Base-by-base conservation (phyloP, 1,140 invertebrate genomes). In the Nephotettix cincticeps region DNA sequence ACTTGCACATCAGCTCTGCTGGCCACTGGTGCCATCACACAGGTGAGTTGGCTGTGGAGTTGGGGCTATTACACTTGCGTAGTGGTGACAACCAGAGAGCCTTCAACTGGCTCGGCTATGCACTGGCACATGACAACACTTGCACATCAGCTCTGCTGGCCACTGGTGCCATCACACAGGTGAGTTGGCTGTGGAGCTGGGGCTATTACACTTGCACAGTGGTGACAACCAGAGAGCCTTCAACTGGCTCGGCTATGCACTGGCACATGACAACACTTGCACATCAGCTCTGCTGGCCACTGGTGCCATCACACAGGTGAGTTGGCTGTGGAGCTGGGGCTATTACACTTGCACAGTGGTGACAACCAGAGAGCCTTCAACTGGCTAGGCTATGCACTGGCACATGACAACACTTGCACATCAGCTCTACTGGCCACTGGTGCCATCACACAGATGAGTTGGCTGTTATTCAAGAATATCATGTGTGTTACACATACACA, bases 291-390 rank as follows among this genome's bases (percentile, higher is more conserved):
- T 95, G 21, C 79, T 96, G 64, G 93, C 93, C 54, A 87, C 92
- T 51, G 93, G 92, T 25, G 91, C 90, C 72, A 91, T 97, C 80
- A 90, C 95, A 78, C 94, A 95, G 85, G 91, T 90, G 88, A 93
- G 23, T 81, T 94, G 29, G 82, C 93, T 32, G 89, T 89, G 9
- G 90, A 90, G 78, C 83, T 95, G 21, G 94, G 94, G 14, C 82
- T 94, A 0, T 76, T 95, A 13, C 94, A 93, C 77, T 85, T 96
- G 77, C 86, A 90, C 84, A 82, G 87, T 65, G 90, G 91, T 19
- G 89, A 93, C 75, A 87, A 85, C 64, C 89, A 93, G 76, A 87
- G 89, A 72, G 93, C 94, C 1, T 94, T 95, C 83, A 90, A 94
- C 78, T 86, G 90, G 76, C 85, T 96, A 29, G 91, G 92, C 40